Evolutionary conservation across 2,888 invertebrate genomes (phyloP).

Genomic region (Mystacides longicornis): DNA sequence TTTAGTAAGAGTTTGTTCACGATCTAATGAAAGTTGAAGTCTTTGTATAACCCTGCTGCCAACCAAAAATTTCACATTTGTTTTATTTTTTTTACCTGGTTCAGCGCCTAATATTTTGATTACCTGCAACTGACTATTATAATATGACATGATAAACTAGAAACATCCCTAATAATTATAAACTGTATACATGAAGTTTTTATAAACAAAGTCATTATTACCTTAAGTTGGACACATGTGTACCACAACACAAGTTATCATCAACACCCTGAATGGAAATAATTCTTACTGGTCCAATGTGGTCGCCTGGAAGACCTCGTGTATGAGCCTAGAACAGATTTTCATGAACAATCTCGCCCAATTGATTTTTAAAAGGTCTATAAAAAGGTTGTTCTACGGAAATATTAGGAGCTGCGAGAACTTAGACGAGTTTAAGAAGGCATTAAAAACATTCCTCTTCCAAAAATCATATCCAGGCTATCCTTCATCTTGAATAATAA

Average conservation of each 20-base stretch:
- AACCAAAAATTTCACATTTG: slow-evolving; percentile 60
- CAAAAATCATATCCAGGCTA: no score
- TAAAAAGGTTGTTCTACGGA: no score
- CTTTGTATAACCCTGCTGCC: slow-evolving; percentile 61
- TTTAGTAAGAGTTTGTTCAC: slow-evolving; percentile 60
- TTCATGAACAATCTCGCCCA: neutral
- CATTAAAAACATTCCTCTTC: no score
- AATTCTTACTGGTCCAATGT: slow-evolving; percentile 66
- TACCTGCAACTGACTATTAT: slow-evolving; percentile 53
- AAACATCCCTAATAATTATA: no score
- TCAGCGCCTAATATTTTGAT: slow-evolving; percentile 62
- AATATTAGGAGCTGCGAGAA: no score
- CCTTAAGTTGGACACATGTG: slow-evolving; percentile 71
- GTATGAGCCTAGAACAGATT: slow-evolving; percentile 48
- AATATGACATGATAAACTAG: no score
- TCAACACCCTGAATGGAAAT: slow-evolving; percentile 71
- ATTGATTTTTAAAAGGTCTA: no score
- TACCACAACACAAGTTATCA: slow-evolving; percentile 81
- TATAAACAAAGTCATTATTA: slow-evolving; percentile 24
- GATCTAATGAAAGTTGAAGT: slow-evolving; percentile 52
- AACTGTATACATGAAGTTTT: no score
- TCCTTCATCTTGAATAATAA: no score
- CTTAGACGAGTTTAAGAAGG: no score
- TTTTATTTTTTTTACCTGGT: slow-evolving; percentile 66
- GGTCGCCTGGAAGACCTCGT: slow-evolving; percentile 72